These are phyloP conservation scores for Microcebus griseorufus DNA, from an alignment of 2,113 vertebrate genomes.

Conservation along the genomic window DNA sequence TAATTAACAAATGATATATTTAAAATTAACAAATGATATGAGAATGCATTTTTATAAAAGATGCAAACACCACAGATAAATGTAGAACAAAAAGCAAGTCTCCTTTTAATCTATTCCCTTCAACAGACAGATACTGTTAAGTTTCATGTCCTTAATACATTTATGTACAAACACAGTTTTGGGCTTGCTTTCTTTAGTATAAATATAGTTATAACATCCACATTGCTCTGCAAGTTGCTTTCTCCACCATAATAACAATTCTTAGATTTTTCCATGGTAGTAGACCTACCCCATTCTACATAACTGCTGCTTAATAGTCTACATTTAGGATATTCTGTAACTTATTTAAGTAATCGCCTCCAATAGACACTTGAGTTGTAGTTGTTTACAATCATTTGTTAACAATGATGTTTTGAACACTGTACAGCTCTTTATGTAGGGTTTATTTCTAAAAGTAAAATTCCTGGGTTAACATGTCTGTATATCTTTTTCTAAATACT, in stretches of 20 bases:
- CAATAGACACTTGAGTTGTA: not conserved
- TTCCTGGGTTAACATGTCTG: not conserved
- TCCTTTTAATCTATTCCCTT: not conserved
- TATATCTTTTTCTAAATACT: slow-evolving; percentile 38
- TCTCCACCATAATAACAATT: not conserved
- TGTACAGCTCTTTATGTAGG: not conserved
- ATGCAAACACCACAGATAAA: not conserved
- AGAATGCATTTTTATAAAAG: not conserved
- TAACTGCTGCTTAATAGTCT: not conserved
- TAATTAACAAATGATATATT: not conserved
- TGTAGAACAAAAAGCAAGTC: not conserved
- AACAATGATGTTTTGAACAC: slow-evolving; percentile 26
- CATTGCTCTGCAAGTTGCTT: not conserved
- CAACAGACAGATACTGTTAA: not conserved
- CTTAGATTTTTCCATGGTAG: not conserved
- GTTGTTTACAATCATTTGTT: not conserved
- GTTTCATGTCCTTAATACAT: not conserved
- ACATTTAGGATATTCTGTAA: not conserved
- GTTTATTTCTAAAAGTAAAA: slow-evolving; percentile 51
- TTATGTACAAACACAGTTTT: not conserved
- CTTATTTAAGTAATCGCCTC: not conserved
- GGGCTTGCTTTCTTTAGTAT: not conserved
- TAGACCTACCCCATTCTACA: not conserved
- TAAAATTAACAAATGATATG: not conserved
- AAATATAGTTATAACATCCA: not conserved